Percentiles rank a stretch among this genome's conserved stretches.
phyloP scores from a whole-genome alignment of 2,113 vertebrate species.

The Zosterops borbonicus region DNA sequence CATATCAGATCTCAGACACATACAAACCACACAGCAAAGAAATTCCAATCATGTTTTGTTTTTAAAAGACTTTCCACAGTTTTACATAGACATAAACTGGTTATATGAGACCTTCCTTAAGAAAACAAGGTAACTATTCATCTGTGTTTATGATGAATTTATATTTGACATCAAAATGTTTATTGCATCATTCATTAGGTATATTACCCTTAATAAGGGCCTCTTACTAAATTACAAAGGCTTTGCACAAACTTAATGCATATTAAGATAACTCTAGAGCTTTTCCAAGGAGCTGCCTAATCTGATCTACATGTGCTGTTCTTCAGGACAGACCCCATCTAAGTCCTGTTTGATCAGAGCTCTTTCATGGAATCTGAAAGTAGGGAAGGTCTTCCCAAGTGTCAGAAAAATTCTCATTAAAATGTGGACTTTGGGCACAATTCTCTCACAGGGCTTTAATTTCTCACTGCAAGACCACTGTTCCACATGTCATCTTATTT shows the following conservation, averaged over 20 bases:
- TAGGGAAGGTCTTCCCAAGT: background rate
- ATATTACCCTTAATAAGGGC: background rate
- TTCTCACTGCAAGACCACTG: background rate
- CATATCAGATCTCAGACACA: background rate
- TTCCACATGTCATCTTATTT: constrained; percentile 17
- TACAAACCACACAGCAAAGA: background rate
- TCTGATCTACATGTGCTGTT: background rate
- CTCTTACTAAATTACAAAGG: constrained; percentile 10
- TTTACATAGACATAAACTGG: background rate
- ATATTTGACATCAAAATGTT: background rate
- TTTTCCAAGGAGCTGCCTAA: background rate
- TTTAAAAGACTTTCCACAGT: background rate
- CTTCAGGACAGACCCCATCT: background rate
- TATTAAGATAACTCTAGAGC: background rate
- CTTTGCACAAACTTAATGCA: background rate
- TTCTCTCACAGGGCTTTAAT: constrained; percentile 28
- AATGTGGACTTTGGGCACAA: constrained; percentile 1
- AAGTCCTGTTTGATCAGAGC: background rate
- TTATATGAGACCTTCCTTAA: background rate
- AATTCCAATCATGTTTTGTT: background rate
- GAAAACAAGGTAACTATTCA: background rate
- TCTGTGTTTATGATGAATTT: background rate
- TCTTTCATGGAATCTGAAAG: background rate
- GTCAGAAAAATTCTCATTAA: constrained; percentile 59
- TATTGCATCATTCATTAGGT: background rate